Percentiles rank a stretch among this genome's conserved stretches.
Evolutionary conservation across 2,888 invertebrate species (phyloP).

Genomic region (Frankliniella intonsa): DNA sequence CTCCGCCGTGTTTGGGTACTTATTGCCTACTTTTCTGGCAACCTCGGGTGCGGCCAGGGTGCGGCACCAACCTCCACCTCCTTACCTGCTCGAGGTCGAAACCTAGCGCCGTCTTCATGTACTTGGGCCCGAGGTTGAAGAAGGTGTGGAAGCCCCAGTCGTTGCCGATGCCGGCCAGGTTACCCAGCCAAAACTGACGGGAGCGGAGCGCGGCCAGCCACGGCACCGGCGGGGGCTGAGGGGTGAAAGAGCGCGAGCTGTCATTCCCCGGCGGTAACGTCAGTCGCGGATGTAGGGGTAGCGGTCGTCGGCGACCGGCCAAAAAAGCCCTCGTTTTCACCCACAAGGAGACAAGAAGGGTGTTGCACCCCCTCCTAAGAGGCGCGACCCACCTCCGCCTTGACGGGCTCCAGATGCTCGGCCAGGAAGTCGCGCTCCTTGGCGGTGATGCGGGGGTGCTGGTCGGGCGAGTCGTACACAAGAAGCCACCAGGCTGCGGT

Average conservation of each 20-base stretch:
- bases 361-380: too few relatives aligned
- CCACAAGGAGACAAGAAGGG: too few relatives aligned
- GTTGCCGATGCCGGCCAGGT: conserved; percentile 42
- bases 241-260: not conserved
- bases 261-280: too few relatives aligned
- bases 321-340: too few relatives aligned
- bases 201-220: conserved; percentile 42
- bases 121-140: conserved; percentile 44
- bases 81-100: conserved; percentile 42
- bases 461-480: conserved; percentile 41
- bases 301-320: too few relatives aligned
- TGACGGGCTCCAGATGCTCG: conserved; percentile 14
- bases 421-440: conserved; percentile 40
- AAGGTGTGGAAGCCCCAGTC: conserved; percentile 45
- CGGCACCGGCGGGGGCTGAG: conserved; percentile 40
- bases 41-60: too few relatives aligned
- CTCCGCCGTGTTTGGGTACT: too few relatives aligned
- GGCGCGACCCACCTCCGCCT: not conserved
- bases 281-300: too few relatives aligned
- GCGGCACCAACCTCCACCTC: not conserved
- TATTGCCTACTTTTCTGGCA: too few relatives aligned
- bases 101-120: conserved; percentile 42
- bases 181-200: conserved; percentile 42
- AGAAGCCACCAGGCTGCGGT: conserved; percentile 42
- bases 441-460: conserved; percentile 42